Percentiles rank a stretch among this genome's conserved stretches.
Conservation (phyloP, 2,888 invertebrate genomes). For the Melanchra persicariae region DNA sequence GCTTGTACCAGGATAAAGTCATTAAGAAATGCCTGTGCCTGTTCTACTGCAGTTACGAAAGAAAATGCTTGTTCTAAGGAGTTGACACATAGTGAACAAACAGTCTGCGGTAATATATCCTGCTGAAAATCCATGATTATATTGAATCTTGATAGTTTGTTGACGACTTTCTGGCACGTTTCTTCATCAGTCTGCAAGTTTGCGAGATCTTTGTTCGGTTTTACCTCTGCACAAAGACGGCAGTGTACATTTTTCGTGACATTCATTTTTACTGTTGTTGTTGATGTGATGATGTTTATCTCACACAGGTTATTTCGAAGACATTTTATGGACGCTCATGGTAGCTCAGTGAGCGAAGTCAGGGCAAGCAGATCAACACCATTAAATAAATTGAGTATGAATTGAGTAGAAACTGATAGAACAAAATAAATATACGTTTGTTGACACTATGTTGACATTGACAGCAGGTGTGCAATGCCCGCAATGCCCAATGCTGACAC, state of each 20-base stretch:
- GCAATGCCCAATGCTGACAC: too few relatives aligned
- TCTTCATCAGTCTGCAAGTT: conserved; percentile 69
- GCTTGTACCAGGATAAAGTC: conserved; percentile 66
- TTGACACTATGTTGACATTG: too few relatives aligned
- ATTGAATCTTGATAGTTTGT: conserved; percentile 75
- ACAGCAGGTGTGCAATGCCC: too few relatives aligned
- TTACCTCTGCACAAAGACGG: conserved; percentile 77
- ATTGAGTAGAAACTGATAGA: too few relatives aligned
- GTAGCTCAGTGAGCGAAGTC: neutral
- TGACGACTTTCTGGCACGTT: conserved; percentile 67
- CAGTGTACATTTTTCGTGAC: conserved; percentile 67
- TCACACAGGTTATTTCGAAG: neutral
- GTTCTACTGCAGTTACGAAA: conserved; percentile 76
- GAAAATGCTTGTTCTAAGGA: conserved; percentile 75
- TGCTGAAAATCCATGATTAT: conserved; percentile 69
- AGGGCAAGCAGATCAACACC: neutral
- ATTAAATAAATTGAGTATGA: too few relatives aligned
- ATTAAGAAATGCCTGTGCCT: conserved; percentile 73
- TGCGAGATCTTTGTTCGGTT: conserved; percentile 70
- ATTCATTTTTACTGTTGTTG: conserved; percentile 61
- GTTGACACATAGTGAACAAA: conserved; percentile 77
- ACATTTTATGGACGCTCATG: neutral
- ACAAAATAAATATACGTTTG: too few relatives aligned
- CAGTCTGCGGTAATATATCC: conserved; percentile 73
- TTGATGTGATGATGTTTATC: neutral